Conservation (phyloP, 2,113 vertebrate species). For the Lichenostomus cassidix region DNA sequence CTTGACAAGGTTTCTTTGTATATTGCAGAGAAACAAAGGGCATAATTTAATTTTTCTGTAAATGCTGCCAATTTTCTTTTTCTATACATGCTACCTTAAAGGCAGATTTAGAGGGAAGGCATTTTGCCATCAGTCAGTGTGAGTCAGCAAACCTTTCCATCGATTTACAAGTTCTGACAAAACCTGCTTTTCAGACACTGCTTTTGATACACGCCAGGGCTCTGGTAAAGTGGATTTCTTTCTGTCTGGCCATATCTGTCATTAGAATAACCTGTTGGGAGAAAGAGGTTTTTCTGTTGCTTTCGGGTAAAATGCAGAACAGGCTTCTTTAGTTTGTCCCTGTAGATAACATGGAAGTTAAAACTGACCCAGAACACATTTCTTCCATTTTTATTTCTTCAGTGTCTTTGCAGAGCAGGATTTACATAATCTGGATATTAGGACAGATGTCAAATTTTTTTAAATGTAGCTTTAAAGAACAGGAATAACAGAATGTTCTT, state of each 20-base stretch:
- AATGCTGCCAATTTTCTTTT: background rate
- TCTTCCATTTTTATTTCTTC: background rate
- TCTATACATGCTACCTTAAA: background rate
- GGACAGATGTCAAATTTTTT: background rate
- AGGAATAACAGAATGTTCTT: background rate
- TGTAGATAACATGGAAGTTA: fast-evolving
- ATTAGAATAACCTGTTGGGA: background rate
- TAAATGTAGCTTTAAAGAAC: background rate
- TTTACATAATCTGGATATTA: slow-evolving; percentile 36
- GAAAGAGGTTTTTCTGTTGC: background rate
- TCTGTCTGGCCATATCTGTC: background rate
- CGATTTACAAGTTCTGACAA: slow-evolving; percentile 38
- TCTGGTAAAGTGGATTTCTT: slow-evolving; percentile 6
- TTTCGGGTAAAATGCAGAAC: background rate
- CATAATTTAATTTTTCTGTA: background rate
- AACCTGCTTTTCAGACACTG: slow-evolving; percentile 22
- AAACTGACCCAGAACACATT: background rate
- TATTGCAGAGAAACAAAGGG: background rate
- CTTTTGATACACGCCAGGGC: background rate
- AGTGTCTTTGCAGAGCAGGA: background rate
- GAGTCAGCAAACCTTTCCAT: slow-evolving; percentile 38
- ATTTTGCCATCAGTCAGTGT: background rate
- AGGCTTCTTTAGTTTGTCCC: background rate
- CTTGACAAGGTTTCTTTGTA: background rate
- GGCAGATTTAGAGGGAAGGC: slow-evolving; percentile 9